Conservation (phyloP, 37 sponge, comb jelly and placozoan genomes). For the Aplysina aerophoba region DNA sequence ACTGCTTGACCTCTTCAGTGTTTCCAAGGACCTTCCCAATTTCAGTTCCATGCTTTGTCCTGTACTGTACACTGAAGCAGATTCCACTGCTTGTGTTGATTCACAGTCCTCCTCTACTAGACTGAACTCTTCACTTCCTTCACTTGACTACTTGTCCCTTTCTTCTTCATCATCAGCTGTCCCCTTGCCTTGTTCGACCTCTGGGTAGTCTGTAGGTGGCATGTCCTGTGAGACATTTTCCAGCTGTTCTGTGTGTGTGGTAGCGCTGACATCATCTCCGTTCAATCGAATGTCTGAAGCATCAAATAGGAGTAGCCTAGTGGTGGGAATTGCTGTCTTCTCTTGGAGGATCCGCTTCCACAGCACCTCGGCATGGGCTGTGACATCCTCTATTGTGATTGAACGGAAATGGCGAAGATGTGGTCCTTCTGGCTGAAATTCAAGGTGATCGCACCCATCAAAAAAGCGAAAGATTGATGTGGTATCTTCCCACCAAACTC, state of each 20-base stretch:
- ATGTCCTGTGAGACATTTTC: constrained; percentile 11
- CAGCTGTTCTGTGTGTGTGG: constrained; percentile 1
- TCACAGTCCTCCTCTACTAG: neutral
- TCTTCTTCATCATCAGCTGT: constrained; percentile 4
- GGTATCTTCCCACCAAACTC: constrained; percentile 34
- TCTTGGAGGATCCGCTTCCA: constrained; percentile 3
- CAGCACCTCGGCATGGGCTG: neutral
- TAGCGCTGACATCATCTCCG: constrained; percentile 1
- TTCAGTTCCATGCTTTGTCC: constrained; percentile 8
- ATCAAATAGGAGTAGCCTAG: constrained; percentile 7
- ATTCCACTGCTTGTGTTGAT: constrained; percentile 3
- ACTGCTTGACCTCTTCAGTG: constrained; percentile 3
- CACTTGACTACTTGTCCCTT: constrained; percentile 8
- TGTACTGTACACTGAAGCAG: neutral
- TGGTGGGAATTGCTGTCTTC: constrained; percentile 12
- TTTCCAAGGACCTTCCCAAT: constrained; percentile 7
- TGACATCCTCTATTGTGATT: neutral
- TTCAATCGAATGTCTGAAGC: neutral
- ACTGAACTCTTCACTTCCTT: constrained; percentile 11
- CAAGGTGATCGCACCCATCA: constrained; percentile 1
- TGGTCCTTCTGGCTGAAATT: constrained; percentile 13
- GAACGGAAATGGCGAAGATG: constrained; percentile 26
- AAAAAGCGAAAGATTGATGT: constrained; percentile 13
- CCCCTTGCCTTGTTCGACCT: neutral
- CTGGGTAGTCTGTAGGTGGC: constrained; percentile 8